Percentiles rank a stretch among this genome's conserved stretches.
phyloP scores from a whole-genome alignment of 2,113 vertebrate species.

The Ochotona princeps region DNA sequence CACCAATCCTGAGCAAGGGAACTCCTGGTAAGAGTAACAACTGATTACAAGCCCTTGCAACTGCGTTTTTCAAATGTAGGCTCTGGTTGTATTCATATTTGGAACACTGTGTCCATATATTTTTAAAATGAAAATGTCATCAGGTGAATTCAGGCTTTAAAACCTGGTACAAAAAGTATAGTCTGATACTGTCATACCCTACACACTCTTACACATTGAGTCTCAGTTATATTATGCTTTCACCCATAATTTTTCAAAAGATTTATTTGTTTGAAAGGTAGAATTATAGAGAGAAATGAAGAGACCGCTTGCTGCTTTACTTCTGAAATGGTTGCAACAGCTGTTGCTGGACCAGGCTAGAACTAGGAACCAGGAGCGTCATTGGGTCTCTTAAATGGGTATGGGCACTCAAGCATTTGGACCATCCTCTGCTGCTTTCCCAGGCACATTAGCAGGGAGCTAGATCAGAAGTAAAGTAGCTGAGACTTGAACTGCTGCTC shows the following conservation, averaged over 20 bases:
- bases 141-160: slow-evolving; percentile 31
- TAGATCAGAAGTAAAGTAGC: too few relatives aligned
- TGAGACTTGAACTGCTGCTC: too few relatives aligned
- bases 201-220: background rate
- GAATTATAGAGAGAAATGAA: too few relatives aligned
- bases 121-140: slow-evolving; percentile 19
- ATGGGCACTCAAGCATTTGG: too few relatives aligned
- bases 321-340: too few relatives aligned
- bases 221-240: background rate
- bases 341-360: too few relatives aligned
- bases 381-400: too few relatives aligned
- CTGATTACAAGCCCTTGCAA: background rate
- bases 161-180: background rate
- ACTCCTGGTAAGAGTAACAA: background rate
- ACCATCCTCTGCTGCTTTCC: too few relatives aligned
- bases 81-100: background rate
- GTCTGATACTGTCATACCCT: background rate
- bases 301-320: too few relatives aligned
- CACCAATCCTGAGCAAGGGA: background rate
- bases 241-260: background rate
- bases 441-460: too few relatives aligned
- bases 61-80: background rate
- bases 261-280: too few relatives aligned
- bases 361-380: too few relatives aligned
- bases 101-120: background rate